Base-by-base conservation (phyloP, 2,113 vertebrate genomes). In the Conger conger region DNA sequence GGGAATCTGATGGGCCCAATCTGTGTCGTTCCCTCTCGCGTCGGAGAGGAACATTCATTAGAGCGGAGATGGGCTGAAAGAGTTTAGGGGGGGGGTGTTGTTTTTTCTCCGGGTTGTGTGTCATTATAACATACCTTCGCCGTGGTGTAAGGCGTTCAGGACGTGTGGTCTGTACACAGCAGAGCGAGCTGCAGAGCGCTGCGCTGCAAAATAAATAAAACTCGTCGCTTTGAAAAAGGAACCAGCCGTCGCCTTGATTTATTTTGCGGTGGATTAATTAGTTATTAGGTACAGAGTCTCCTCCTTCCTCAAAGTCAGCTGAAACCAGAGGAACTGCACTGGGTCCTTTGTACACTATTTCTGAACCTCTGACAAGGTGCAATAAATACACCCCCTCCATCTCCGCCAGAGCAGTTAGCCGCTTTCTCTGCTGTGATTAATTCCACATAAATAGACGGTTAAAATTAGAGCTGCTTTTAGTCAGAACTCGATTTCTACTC, bases 221-320 rank as follows among this genome's bases (percentile, higher is more conserved):
- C 76, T 57, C 79, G 18, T 16, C 13, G 3, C 36, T 17, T 23
- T n/a, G 33, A 85, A 50, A n/a, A 77, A 8, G 82, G 83, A 82
- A 27, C 79, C 76, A 53, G 33, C 76, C 33, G 53, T 82, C 77
- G 76, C 80, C 76, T 86, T 81, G 87, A 82, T 86, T 89, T 89
- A 89, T 90, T 90, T 85, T 86, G 82, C 82, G 84, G 79, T 68
- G 27, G 85, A 79, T 86, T 84, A 88, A 87, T 86, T 87, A 86
- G 88, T 87, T 86, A 83, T 85, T 80, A 73, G 68, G 23, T 73
- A 33, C 53, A 36, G 81, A 35, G 60, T 81, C 73, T 85, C 63
- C 38, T 50, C 60, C 38, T 50, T 50, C 50, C 80, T 57, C 38
- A 82, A 81, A 40, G 57, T 40, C 36, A 1, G 17, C 54, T 1